Evolutionary conservation across 64 coral and sea anemone species (phyloP).

Genomic region (Pocillopora verrucosa): DNA sequence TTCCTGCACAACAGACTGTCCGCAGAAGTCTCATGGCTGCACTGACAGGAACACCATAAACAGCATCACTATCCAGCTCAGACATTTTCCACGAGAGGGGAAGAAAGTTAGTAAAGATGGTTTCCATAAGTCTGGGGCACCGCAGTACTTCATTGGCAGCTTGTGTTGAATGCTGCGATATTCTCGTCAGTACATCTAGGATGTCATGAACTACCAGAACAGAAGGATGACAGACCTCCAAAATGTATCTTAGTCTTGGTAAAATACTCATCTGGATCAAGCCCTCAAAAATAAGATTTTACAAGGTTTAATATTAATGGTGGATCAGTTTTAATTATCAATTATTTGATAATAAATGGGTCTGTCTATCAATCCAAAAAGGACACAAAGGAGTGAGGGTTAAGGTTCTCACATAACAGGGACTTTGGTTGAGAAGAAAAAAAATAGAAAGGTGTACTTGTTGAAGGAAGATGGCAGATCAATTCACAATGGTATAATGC

Average conservation of each 20-base stretch:
- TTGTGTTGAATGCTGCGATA: slow-evolving; percentile 78
- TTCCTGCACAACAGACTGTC: slow-evolving; percentile 72
- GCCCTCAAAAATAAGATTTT: slow-evolving; percentile 42
- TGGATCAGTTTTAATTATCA: no score
- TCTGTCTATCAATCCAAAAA: background rate
- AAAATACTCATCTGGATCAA: slow-evolving; percentile 88
- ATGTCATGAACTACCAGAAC: slow-evolving; percentile 61
- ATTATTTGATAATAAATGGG: no score
- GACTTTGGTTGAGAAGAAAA: no score
- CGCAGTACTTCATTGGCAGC: slow-evolving; percentile 64
- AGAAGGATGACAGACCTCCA: slow-evolving; percentile 76
- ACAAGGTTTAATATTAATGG: background rate
- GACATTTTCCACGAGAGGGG: slow-evolving; percentile 75
- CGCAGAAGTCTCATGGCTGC: slow-evolving; percentile 78
- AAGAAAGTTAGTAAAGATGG: slow-evolving; percentile 75
- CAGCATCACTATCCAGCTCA: slow-evolving; percentile 20
- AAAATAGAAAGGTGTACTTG: no score
- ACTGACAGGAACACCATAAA: slow-evolving; percentile 63
- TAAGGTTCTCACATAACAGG: no score
- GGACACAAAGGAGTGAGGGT: no score
- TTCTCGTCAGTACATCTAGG: slow-evolving; percentile 77
- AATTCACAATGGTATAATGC: no score
- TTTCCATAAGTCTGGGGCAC: slow-evolving; percentile 87
- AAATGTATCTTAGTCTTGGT: slow-evolving; percentile 84
- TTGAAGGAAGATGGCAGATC: no score